Base-by-base conservation (phyloP, 2,113 vertebrate species). In the Pterocles orientalis region DNA sequence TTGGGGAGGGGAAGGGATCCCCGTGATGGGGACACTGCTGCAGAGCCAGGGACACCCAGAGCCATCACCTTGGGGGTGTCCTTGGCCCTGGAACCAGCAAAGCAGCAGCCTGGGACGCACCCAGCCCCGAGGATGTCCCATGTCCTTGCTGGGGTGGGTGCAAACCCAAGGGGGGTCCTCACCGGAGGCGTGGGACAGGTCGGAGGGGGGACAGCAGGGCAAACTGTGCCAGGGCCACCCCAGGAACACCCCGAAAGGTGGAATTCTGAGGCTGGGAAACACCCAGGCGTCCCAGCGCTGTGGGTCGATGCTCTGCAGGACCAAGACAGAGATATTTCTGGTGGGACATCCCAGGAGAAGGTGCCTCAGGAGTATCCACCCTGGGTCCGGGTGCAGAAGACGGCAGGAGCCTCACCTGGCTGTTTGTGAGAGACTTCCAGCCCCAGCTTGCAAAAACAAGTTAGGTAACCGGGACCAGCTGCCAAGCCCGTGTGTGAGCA, bases 401-500 rank as follows among this genome's bases (percentile, higher is more conserved):
- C 0, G 0, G 60, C 20, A 1, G 31, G 64, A 92, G 50, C 20
- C 83, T 92, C 95, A 48, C 54, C 80, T 3, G 1, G 50, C 85
- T 53, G 69, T 25, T 78, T 73, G 83, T 0, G 1, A 72, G 82
- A 72, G 45, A 23, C n/a, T 75, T 16, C 68, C 94, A 96, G 95
- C 82, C 88, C 76, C 91, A 77, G 34, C 92, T 7, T 94, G 96
- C 86, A 34, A 25, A 62, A 82, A 69, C 92, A 92, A 14, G 91
- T 13, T 78, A 58, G 82, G 82, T 66, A 88, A 54, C 34, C 8
- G 16, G 61, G 88, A 69, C 66, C 58, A 43, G 93, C 86, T 89
- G 89, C 95, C 96, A 95, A 92, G 66, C 8, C 64, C 6, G 18
- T 4, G 2, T 0, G 2, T 24, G 75, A 76, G 92, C 88, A 72